These are phyloP conservation scores for Synchiropus splendidus DNA, from an alignment of 2,113 vertebrate species.

Conservation along the genomic window DNA sequence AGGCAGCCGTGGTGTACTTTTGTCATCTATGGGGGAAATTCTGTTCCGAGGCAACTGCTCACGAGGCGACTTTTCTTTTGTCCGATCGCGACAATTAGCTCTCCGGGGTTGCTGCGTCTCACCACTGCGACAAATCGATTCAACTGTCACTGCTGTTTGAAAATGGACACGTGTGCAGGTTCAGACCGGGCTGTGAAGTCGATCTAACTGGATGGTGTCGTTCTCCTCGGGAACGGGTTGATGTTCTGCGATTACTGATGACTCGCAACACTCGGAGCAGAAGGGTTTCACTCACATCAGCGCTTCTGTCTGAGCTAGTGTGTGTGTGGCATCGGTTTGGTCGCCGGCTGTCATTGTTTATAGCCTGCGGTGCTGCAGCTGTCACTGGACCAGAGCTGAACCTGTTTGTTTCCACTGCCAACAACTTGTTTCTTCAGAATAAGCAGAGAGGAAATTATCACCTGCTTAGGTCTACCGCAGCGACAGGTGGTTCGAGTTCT, in stretches of 20 bases:
- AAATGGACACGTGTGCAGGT: background rate
- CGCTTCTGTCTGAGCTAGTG: background rate
- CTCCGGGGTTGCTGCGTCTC: too few species aligned
- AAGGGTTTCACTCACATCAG: background rate
- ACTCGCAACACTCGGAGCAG: background rate
- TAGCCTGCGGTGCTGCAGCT: constrained; percentile 46
- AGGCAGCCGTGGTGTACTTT: too few species aligned
- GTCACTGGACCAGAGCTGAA: constrained; percentile 36
- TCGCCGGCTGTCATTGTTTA: constrained; percentile 43
- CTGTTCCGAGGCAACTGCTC: too few species aligned
- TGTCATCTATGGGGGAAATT: too few species aligned
- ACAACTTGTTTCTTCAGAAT: constrained; percentile 30
- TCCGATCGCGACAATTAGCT: too few species aligned
- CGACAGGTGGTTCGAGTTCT: too few species aligned
- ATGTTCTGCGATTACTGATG: background rate
- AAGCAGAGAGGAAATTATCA: constrained; percentile 25
- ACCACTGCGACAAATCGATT: too few species aligned
- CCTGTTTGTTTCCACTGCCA: constrained; percentile 25
- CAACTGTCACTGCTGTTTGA: too few species aligned
- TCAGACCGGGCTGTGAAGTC: background rate
- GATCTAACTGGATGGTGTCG: background rate
- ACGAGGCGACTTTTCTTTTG: too few species aligned
- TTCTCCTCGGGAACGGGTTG: background rate
- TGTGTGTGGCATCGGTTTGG: constrained; percentile 21
- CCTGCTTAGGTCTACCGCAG: constrained; percentile 30